phyloP scores from a whole-genome alignment of 1,140 invertebrate species.

The Frieseomelitta varia region DNA sequence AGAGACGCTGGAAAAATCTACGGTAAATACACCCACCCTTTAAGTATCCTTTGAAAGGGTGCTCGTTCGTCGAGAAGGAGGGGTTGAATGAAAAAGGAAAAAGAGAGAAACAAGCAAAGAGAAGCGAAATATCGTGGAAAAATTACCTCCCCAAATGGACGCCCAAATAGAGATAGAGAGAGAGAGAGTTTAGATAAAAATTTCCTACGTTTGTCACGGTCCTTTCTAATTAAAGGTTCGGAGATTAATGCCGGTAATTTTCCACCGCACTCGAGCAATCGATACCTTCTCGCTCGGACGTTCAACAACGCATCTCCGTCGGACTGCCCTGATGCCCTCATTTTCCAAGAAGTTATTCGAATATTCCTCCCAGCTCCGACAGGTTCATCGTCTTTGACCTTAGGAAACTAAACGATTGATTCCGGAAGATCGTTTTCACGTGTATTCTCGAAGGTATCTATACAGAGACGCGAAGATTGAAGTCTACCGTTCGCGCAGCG shows the following conservation, averaged over 20 bases:
- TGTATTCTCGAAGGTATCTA: too few relatives aligned
- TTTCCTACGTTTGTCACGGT: slow-evolving; percentile 68
- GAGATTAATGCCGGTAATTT: slow-evolving; percentile 65
- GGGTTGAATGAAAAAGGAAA: too few relatives aligned
- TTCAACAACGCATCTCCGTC: slow-evolving; percentile 26
- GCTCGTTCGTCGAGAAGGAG: slow-evolving; percentile 5
- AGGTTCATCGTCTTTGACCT: too few relatives aligned
- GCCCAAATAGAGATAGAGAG: slow-evolving; percentile 31
- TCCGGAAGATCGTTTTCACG: too few relatives aligned
- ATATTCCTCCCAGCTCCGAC: too few relatives aligned
- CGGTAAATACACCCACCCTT: slow-evolving; percentile 58
- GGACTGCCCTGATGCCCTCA: neutral
- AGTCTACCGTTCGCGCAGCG: too few relatives aligned
- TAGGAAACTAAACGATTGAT: too few relatives aligned
- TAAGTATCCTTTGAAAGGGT: slow-evolving; percentile 44
- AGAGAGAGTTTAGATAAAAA: slow-evolving; percentile 66
- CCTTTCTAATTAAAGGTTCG: slow-evolving; percentile 63
- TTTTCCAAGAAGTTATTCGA: neutral
- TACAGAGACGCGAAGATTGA: too few relatives aligned
- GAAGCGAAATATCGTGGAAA: slow-evolving; percentile 59
- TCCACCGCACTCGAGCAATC: slow-evolving; percentile 36
- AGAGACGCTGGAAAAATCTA: slow-evolving; percentile 11
- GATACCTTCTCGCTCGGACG: slow-evolving; percentile 38
- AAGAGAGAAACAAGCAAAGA: neutral
- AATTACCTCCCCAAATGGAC: slow-evolving; percentile 54